A percentile compares a stretch with the other conserved stretches of the same genome.
These are phyloP conservation scores for Drosophila pseudoobscura DNA, from an alignment of 1,140 invertebrate species.

Conservation along the genomic window DNA sequence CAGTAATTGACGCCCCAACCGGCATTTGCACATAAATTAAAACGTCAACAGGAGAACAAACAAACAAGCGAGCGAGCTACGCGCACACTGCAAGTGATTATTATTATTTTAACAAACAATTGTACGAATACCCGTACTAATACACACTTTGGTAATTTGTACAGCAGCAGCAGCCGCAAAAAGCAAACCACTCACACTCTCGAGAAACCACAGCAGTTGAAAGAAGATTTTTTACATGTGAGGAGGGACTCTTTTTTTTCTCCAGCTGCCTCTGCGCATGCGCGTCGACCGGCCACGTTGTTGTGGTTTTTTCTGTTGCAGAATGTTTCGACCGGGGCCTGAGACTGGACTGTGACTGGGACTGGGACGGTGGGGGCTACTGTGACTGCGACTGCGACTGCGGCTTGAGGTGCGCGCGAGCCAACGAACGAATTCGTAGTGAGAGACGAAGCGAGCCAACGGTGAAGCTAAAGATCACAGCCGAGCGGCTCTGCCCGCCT, in stretches of 20 bases:
- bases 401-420: conserved; percentile 56
- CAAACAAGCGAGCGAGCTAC: conserved; percentile 32
- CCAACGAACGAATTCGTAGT: conserved; percentile 82
- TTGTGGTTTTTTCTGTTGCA: conserved; percentile 5
- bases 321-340: conserved; percentile 1
- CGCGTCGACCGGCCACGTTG: conserved; percentile 59
- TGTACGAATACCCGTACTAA: conserved; percentile 10
- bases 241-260: conserved; percentile 28
- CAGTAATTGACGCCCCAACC: conserved; percentile 35
- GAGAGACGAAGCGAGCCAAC: conserved; percentile 29
- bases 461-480: conserved; percentile 20
- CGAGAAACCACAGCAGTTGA: conserved; percentile 10
- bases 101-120: conserved; percentile 47
- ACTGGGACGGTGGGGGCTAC: no score
- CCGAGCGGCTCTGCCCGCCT: conserved; percentile 15
- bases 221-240: conserved; percentile 18
- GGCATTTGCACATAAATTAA: conserved; percentile 58
- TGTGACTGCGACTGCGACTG: conserved; percentile 14
- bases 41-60: conserved; percentile 62
- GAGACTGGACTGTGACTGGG: no score
- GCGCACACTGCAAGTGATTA: conserved; percentile 51
- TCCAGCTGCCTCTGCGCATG: conserved; percentile 55
- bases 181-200: conserved; percentile 15
- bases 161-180: not conserved
- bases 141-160: conserved; percentile 49